Base-by-base conservation (phyloP, 1,140 invertebrate species). In the Apis dorsata region DNA sequence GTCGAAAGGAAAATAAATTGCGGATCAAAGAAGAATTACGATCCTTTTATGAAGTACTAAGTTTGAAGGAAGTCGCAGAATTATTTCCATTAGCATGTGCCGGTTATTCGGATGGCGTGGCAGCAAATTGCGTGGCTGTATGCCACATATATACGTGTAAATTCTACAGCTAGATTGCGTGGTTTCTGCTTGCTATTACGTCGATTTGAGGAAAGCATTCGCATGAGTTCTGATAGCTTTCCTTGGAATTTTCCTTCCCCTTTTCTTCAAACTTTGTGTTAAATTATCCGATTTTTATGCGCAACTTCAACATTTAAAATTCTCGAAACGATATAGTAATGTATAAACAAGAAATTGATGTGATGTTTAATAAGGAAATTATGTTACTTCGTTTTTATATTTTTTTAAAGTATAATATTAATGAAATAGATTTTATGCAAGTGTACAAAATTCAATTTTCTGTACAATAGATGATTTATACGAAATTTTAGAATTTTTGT, bases 61-160 rank as follows among this genome's bases (percentile, higher is more conserved):
- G 65, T 68, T 68, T 19, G 34, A 44, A 10, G 65, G 34, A 68
- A 68, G 34, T 44, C 34, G 34, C 4, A 10, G 34, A 68, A 68
- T 68, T 68, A 68, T 68, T 68, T 68, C 65, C 65, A 68, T 68
- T 68, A 68, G 65, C 65, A 68, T 68, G 65, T 66, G 28, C 28
- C 28, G 63, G 63, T 68, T 68, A 19, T 44, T 19, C 10, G 34
- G 65, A 17, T 68, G 34, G 65, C 34, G 34, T 44, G 65, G 65
- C 65, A 68, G 34, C 19, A 68, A 68, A 68, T 68, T 68, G 28
- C 65, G 65, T 44, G 34, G 65, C 65, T 44, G 34, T 44, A 44
- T 68, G 65, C 65, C 34, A 44, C 5, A 44, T 44, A 59, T 59
- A 59, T 59, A 68, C 21, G 17, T 68, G 21, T 44, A 68, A 24